Evolutionary conservation across 2,113 vertebrate species (phyloP).

Genomic region (Solea senegalensis): DNA sequence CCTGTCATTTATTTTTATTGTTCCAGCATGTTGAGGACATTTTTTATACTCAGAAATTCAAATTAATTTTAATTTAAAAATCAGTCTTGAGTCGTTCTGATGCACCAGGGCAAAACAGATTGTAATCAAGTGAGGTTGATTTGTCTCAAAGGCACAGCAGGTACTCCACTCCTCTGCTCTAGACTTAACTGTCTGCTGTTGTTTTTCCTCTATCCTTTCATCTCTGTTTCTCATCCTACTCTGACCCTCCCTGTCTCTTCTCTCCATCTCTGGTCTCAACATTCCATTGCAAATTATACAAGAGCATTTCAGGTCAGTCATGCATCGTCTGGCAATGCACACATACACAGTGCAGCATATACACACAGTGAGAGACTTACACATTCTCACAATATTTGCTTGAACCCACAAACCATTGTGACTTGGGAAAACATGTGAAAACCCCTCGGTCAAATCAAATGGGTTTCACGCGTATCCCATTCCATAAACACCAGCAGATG

Average conservation of each 20-base stretch:
- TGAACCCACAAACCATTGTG: constrained; percentile 52
- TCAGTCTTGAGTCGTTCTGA: constrained; percentile 4
- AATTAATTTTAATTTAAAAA: constrained; percentile 4
- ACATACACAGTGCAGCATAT: constrained; percentile 20
- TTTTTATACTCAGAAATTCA: constrained; percentile 7
- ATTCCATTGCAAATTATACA: constrained; percentile 61
- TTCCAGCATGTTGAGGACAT: neutral
- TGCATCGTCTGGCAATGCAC: constrained; percentile 46
- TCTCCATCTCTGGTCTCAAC: constrained; percentile 49
- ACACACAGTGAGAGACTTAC: constrained; percentile 17
- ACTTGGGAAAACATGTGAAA: constrained; percentile 65
- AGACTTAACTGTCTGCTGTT: constrained; percentile 30
- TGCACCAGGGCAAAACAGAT: neutral
- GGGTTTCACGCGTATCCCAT: constrained; percentile 62
- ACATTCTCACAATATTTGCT: constrained; percentile 45
- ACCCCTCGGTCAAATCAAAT: constrained; percentile 57
- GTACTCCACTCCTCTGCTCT: constrained; percentile 15
- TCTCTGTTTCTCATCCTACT: constrained; percentile 37
- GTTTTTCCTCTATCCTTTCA: constrained; percentile 39
- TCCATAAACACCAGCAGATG: constrained; percentile 62
- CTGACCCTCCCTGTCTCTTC: constrained; percentile 29
- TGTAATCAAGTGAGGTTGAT: constrained; percentile 21
- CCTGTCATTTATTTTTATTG: constrained; percentile 3
- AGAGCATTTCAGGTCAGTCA: constrained; percentile 44
- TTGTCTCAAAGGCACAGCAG: constrained; percentile 26